These are phyloP conservation scores for Drosophila erecta DNA, from an alignment of 1,140 invertebrate species.

Conservation along the genomic window DNA sequence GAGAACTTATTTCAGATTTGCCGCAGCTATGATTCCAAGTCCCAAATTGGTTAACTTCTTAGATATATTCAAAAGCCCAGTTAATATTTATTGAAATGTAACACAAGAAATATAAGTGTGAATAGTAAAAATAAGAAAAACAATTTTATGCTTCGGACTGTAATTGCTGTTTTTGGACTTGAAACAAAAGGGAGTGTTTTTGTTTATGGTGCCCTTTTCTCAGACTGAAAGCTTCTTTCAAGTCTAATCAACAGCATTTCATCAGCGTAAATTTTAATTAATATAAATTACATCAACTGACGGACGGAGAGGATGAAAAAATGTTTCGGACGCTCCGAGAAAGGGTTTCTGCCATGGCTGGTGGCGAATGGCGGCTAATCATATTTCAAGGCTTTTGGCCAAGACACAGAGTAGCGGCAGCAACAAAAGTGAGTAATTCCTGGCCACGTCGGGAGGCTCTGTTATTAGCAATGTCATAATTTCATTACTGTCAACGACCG, in stretches of 20 bases:
- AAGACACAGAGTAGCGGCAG: slow-evolving; percentile 10
- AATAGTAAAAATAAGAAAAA: not conserved
- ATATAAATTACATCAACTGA: slow-evolving; percentile 77
- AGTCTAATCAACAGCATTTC: slow-evolving; percentile 78
- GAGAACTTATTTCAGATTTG: slow-evolving; percentile 15
- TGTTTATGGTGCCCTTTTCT: slow-evolving; percentile 7
- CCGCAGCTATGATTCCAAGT: not conserved
- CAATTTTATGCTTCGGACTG: not conserved
- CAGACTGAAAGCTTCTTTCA: slow-evolving; percentile 58
- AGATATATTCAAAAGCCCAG: not conserved
- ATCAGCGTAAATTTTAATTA: slow-evolving; percentile 80
- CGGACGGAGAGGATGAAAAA: slow-evolving; percentile 38
- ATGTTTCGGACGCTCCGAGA: slow-evolving; percentile 45
- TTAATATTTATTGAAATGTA: too few species aligned
- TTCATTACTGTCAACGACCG: slow-evolving; percentile 81
- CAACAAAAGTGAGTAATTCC: slow-evolving; percentile 43
- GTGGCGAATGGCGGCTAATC: slow-evolving; percentile 73
- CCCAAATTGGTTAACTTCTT: not conserved
- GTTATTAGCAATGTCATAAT: slow-evolving; percentile 83
- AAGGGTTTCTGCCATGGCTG: slow-evolving; percentile 55
- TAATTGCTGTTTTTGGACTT: not conserved
- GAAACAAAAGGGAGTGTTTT: not conserved
- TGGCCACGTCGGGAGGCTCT: slow-evolving; percentile 51
- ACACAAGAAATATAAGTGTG: too few species aligned
- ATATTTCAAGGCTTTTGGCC: slow-evolving; percentile 65